Evolutionary conservation across 2,113 vertebrate genomes (phyloP).

Genomic region (Nematolebias whitei): DNA sequence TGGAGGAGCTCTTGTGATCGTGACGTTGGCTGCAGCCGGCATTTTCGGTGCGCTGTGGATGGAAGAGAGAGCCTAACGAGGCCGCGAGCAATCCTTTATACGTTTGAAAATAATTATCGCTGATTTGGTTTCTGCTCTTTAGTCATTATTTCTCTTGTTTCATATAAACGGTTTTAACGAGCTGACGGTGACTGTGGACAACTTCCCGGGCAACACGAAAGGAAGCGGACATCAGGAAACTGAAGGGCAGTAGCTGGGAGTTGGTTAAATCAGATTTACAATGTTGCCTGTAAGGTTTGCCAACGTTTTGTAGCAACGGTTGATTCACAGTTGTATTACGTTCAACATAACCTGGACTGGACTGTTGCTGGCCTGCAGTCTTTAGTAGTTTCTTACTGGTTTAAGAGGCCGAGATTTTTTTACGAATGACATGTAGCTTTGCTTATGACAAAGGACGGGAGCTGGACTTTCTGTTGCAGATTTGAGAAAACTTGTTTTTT

Average conservation of each 20-base stretch:
- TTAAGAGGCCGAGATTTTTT: constrained; percentile 56
- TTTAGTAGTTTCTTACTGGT: constrained; percentile 74
- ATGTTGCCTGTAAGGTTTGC: constrained; percentile 19
- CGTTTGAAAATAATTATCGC: constrained; percentile 40
- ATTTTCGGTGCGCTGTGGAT: constrained; percentile 57
- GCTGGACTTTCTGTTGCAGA: constrained; percentile 77
- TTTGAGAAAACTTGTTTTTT: constrained; percentile 55
- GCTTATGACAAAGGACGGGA: constrained; percentile 66
- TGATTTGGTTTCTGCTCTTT: constrained; percentile 58
- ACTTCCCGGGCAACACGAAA: background rate
- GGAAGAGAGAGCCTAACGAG: constrained; percentile 33
- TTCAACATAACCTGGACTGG: constrained; percentile 15
- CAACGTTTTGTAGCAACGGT: constrained; percentile 49
- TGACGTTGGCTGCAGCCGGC: constrained; percentile 57
- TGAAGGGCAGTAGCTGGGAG: background rate
- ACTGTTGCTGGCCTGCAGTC: constrained; percentile 77
- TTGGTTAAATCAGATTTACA: constrained; percentile 27
- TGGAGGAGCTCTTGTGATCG: constrained; percentile 57
- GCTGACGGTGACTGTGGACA: constrained; percentile 18
- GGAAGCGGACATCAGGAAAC: background rate
- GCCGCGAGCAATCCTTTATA: constrained; percentile 42
- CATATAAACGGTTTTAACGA: constrained; percentile 49
- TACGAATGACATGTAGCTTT: constrained; percentile 43
- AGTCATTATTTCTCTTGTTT: constrained; percentile 58
- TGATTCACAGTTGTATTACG: constrained; percentile 49